Conservation (phyloP, 2,888 invertebrate genomes). For the Torymus texanus region DNA sequence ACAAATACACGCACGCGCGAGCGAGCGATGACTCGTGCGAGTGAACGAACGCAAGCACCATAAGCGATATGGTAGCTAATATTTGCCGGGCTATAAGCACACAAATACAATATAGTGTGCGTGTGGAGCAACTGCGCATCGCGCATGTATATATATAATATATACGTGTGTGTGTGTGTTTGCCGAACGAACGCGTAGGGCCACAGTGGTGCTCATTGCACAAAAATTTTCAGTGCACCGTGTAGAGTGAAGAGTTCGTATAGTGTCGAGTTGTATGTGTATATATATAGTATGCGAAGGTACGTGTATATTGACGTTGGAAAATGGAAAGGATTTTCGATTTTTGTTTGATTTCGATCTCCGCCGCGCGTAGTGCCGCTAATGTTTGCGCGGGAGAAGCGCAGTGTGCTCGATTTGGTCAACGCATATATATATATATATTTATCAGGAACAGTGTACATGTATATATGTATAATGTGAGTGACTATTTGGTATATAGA, state of each 20-base stretch:
- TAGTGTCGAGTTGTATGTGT: too few species aligned
- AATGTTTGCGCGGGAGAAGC: too few species aligned
- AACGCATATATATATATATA: too few species aligned
- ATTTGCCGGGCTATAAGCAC: constrained; percentile 72
- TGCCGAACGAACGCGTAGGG: constrained; percentile 58
- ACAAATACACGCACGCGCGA: constrained; percentile 64
- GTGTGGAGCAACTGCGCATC: neutral
- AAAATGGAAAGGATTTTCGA: constrained; percentile 2
- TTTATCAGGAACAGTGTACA: too few species aligned
- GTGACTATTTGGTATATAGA: too few species aligned
- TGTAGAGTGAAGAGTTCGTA: neutral
- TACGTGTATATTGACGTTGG: neutral
- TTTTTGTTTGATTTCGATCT: constrained; percentile 29
- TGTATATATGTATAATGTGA: too few species aligned
- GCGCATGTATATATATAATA: too few species aligned
- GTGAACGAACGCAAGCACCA: constrained; percentile 69
- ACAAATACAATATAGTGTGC: constrained; percentile 69
- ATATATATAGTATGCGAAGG: too few species aligned
- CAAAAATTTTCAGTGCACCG: neutral
- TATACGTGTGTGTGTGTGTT: constrained; percentile 61
- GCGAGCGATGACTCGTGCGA: constrained; percentile 60
- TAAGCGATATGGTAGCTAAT: constrained; percentile 74
- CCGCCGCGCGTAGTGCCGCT: too few species aligned
- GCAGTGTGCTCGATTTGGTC: too few species aligned
- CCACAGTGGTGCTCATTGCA: constrained; percentile 67